phyloP scores from a whole-genome alignment of 2,113 vertebrate genomes.

The Coryphaenoides rupestris region DNA sequence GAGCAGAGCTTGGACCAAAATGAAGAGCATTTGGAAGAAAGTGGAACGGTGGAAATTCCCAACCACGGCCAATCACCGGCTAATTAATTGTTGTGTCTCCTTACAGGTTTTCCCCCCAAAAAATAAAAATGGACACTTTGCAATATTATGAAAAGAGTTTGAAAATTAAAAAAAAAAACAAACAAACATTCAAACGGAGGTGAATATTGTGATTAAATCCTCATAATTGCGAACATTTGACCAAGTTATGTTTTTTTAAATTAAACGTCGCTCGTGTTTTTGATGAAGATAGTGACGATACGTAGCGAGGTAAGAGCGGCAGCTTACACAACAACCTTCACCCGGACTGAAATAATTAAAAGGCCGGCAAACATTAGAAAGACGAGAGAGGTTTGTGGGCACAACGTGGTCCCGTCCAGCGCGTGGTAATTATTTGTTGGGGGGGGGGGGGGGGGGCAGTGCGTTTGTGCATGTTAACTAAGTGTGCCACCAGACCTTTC shows the following conservation, averaged over 20 bases:
- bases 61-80: conserved; percentile 46
- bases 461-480: conserved; percentile 71
- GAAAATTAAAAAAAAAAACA: conserved; percentile 23
- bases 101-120: conserved; percentile 35
- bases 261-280: background rate
- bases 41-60: conserved; percentile 55
- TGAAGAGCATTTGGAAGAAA: conserved; percentile 48
- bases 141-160: conserved; percentile 45
- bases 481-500: conserved; percentile 66
- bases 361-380: conserved; percentile 54
- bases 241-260: background rate
- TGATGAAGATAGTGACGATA: background rate
- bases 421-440: conserved; percentile 69
- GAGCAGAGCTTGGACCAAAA: conserved; percentile 59
- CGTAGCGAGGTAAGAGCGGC: too few species aligned
- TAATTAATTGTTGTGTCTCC: conserved; percentile 65
- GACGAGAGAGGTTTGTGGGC: conserved; percentile 50
- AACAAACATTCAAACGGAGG: conserved; percentile 43
- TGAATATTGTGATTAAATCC: conserved; percentile 40
- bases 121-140: conserved; percentile 50
- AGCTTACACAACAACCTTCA: conserved; percentile 33
- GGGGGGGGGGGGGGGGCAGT: conserved; percentile 65
- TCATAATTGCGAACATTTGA: conserved; percentile 32
- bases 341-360: conserved; percentile 57
- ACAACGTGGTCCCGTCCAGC: conserved; percentile 48